phyloP scores from a whole-genome alignment of 1,140 invertebrate genomes.

The Drosophila ficusphila region DNA sequence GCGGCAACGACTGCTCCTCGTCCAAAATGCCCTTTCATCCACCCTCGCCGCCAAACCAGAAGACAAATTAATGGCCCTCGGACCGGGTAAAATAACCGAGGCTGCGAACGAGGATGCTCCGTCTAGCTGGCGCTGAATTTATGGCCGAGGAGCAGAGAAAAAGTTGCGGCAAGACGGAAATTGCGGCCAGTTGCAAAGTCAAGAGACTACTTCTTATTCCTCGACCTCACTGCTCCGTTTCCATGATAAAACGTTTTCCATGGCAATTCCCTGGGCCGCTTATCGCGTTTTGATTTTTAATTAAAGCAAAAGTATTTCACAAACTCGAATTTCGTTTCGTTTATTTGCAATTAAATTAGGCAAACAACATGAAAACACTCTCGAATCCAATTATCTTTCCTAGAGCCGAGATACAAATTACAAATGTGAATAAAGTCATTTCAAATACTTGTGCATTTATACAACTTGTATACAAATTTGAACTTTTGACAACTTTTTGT shows the following conservation, averaged over 20 bases:
- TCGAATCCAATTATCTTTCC: constrained; percentile 68
- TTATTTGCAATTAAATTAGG: constrained; percentile 73
- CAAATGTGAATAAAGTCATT: constrained; percentile 66
- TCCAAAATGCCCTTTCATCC: constrained; percentile 5
- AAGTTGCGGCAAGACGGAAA: constrained; percentile 68
- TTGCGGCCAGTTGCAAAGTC: constrained; percentile 67
- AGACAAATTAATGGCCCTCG: constrained; percentile 77
- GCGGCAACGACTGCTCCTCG: constrained; percentile 20
- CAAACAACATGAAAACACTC: constrained; percentile 51
- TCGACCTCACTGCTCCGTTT: neutral
- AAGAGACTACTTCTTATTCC: constrained; percentile 52
- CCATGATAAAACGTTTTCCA: constrained; percentile 39
- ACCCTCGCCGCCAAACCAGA: constrained; percentile 29
- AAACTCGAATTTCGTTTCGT: constrained; percentile 67
- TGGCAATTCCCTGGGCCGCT: constrained; percentile 47
- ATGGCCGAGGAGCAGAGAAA: constrained; percentile 42
- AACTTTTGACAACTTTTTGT: constrained; percentile 66
- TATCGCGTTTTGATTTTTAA: constrained; percentile 80
- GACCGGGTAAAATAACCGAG: constrained; percentile 41
- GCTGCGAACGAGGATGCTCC: constrained; percentile 47
- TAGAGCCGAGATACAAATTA: constrained; percentile 49
- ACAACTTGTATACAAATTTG: constrained; percentile 55
- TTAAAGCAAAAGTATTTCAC: constrained; percentile 72
- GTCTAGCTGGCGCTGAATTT: constrained; percentile 71
- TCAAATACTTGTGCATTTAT: constrained; percentile 18